Conservation (phyloP, 2,888 invertebrate species). For the Phrixothrix hirtus region DNA sequence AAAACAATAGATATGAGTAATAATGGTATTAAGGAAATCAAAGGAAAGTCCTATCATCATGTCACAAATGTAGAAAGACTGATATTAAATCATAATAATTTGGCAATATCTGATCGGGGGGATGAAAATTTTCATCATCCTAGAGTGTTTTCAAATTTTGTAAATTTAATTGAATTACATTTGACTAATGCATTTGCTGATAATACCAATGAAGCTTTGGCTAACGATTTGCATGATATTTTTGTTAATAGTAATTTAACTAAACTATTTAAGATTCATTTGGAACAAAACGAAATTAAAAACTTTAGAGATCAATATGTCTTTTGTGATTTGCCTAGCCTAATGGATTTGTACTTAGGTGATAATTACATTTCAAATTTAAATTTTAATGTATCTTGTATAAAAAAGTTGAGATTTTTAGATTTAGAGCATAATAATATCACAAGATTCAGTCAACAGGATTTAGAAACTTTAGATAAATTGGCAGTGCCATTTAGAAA, state of each 20-base stretch:
- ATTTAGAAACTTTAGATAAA: conserved; percentile 62
- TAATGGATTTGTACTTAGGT: conserved; percentile 71
- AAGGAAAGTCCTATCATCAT: conserved; percentile 75
- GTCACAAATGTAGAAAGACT: conserved; percentile 69
- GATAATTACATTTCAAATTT: conserved; percentile 65
- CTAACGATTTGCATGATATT: conserved; percentile 70
- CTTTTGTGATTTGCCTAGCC: conserved; percentile 70
- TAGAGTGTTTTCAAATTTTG: conserved; percentile 70
- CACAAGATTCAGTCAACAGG: conserved; percentile 60
- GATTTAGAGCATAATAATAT: conserved; percentile 72
- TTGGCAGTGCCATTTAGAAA: conserved; percentile 58
- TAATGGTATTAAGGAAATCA: conserved; percentile 71
- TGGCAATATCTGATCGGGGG: conserved; percentile 62
- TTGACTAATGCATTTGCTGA: conserved; percentile 75
- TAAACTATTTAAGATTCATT: conserved; percentile 69
- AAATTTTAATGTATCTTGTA: conserved; percentile 68
- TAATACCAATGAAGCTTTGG: conserved; percentile 63
- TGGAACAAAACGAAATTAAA: conserved; percentile 76
- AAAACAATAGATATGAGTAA: conserved; percentile 73
- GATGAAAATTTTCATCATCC: conserved; percentile 67
- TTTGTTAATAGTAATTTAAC: conserved; percentile 70
- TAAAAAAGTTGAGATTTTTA: conserved; percentile 67
- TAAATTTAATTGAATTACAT: conserved; percentile 70
- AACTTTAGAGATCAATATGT: conserved; percentile 66
- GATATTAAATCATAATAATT: conserved; percentile 72